Evolutionary conservation across 2,113 vertebrate genomes (phyloP).

Genomic region (Reinhardtius hippoglossoides): DNA sequence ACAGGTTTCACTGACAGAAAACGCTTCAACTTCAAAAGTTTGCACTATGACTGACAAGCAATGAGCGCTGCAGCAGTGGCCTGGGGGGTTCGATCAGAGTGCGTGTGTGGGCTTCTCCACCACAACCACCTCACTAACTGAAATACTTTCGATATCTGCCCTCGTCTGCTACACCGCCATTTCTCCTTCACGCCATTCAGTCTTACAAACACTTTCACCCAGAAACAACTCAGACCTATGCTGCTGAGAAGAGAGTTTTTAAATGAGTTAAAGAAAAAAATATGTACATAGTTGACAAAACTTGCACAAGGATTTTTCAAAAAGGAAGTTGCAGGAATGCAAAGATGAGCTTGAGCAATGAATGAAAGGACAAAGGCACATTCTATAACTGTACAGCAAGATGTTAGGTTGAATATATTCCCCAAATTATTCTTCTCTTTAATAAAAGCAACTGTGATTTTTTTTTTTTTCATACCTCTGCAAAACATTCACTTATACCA

Average conservation of each 20-base stretch:
- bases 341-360: background rate
- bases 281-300: background rate
- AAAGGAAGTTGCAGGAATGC: slow-evolving; percentile 7
- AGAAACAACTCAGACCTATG: background rate
- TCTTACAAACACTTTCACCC: background rate
- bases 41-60: slow-evolving; percentile 90
- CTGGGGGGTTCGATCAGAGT: background rate
- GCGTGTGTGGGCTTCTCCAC: background rate
- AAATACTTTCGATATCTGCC: background rate
- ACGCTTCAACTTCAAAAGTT: slow-evolving; percentile 90
- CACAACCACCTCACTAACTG: background rate
- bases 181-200: background rate
- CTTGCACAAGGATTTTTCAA: background rate
- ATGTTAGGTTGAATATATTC: background rate
- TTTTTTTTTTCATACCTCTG: too few relatives aligned
- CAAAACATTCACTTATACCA: too few relatives aligned
- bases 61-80: background rate
- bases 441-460: background rate
- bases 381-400: background rate
- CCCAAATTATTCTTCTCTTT: background rate
- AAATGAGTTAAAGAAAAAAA: background rate
- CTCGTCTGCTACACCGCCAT: too few relatives aligned
- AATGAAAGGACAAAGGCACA: background rate
- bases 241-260: background rate
- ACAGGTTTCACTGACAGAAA: slow-evolving; percentile 92